phyloP scores from a whole-genome alignment of 2,888 invertebrate species.

The Nomada ferruginata region DNA sequence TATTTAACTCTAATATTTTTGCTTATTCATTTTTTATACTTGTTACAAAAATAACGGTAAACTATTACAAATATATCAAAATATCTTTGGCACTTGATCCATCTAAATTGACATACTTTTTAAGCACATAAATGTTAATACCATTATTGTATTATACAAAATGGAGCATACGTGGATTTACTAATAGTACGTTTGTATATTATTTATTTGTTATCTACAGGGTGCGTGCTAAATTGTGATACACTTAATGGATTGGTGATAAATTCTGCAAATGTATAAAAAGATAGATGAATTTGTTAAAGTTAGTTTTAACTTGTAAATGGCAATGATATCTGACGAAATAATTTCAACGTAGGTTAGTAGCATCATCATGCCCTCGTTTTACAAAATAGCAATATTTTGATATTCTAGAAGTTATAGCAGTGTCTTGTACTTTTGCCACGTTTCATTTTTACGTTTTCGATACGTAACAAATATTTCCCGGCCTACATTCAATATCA shows the following conservation, averaged over 20 bases:
- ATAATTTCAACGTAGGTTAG: slow-evolving; percentile 3
- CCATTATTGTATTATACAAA: slow-evolving; percentile 33
- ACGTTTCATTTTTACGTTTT: not conserved
- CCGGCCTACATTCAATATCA: too few species aligned
- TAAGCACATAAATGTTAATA: slow-evolving; percentile 64
- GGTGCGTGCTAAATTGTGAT: slow-evolving; percentile 28
- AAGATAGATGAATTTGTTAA: slow-evolving; percentile 9
- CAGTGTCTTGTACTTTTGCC: not conserved
- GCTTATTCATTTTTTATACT: slow-evolving; percentile 64
- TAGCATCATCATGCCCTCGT: not conserved
- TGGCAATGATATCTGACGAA: not conserved
- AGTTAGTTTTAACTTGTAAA: slow-evolving; percentile 12
- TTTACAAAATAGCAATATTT: slow-evolving; percentile 25
- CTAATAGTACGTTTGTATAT: slow-evolving; percentile 19
- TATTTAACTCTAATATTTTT: slow-evolving; percentile 63
- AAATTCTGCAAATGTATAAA: not conserved
- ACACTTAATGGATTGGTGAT: slow-evolving; percentile 15
- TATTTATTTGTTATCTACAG: slow-evolving; percentile 16
- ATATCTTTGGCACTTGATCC: slow-evolving; percentile 50
- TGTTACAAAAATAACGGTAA: slow-evolving; percentile 42
- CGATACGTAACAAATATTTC: too few species aligned
- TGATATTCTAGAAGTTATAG: slow-evolving; percentile 25
- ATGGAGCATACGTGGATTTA: slow-evolving; percentile 8
- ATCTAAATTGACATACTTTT: slow-evolving; percentile 47
- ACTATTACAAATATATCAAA: slow-evolving; percentile 37